A percentile compares a stretch with the other conserved stretches of the same genome.
phyloP scores from a whole-genome alignment of 1,140 invertebrate species.

The Antheraea mylitta region DNA sequence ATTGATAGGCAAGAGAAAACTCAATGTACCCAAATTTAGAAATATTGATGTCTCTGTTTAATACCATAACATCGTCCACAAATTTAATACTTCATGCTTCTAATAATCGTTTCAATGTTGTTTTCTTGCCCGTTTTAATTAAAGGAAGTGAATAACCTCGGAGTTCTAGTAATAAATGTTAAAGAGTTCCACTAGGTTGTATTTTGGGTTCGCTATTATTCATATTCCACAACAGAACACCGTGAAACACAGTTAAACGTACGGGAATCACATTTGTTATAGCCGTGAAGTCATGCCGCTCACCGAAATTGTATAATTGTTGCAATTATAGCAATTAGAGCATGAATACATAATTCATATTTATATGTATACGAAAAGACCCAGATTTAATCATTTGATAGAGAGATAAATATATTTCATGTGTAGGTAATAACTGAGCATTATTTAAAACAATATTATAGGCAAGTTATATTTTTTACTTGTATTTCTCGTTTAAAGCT shows the following conservation, averaged over 20 bases:
- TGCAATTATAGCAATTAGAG: constrained; percentile 38
- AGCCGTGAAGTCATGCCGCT: constrained; percentile 11
- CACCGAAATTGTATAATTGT: constrained; percentile 27
- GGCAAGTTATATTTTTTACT: too few species aligned
- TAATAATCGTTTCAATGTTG: background rate
- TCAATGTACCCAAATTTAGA: too few species aligned
- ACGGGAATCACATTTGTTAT: background rate
- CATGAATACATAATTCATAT: constrained; percentile 30
- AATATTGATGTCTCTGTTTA: too few species aligned
- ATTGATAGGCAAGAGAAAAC: too few species aligned
- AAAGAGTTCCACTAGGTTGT: background rate
- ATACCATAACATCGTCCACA: background rate
- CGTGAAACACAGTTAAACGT: background rate
- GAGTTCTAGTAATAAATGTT: background rate
- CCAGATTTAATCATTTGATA: background rate
- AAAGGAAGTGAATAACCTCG: background rate
- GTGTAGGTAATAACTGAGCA: background rate
- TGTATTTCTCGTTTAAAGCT: too few species aligned
- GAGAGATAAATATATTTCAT: constrained; percentile 10
- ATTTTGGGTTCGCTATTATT: constrained; percentile 8
- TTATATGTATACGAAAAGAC: constrained; percentile 15
- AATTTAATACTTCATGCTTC: background rate
- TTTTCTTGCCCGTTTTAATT: background rate
- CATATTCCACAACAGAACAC: background rate
- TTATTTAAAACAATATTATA: too few species aligned